These are phyloP conservation scores for Geophilus truncorum DNA, from an alignment of 2,888 invertebrate species.

Conservation along the genomic window DNA sequence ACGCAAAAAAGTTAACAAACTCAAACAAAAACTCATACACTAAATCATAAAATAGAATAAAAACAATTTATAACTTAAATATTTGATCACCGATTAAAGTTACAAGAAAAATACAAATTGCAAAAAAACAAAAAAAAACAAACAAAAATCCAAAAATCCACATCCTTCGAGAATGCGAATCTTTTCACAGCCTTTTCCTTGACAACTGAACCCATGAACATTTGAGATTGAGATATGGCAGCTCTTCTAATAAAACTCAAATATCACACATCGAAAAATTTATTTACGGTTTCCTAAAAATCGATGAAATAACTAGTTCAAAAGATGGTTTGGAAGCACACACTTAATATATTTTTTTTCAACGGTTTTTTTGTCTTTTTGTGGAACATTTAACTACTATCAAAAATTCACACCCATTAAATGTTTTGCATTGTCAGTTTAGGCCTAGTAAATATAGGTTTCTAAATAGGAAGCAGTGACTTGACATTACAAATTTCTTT, in stretches of 20 bases:
- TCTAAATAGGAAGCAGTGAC: constrained; percentile 8
- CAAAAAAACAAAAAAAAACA: not conserved
- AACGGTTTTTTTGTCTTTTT: not conserved
- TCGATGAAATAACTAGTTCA: not conserved
- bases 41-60: not conserved
- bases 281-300: not conserved
- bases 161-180: not conserved
- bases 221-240: constrained; percentile 15
- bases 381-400: not conserved
- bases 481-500: not conserved
- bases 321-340: constrained; percentile 22
- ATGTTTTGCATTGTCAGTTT: constrained; percentile 9
- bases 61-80: not conserved
- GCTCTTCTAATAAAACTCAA: constrained; percentile 1
- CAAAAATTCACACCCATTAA: not conserved
- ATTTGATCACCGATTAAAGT: not conserved
- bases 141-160: not conserved
- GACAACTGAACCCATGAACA: constrained; percentile 13
- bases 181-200: constrained; percentile 3
- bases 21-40: not conserved
- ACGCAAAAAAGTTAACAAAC: constrained; percentile 1
- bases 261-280: constrained; percentile 7
- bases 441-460: not conserved
- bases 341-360: not conserved
- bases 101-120: not conserved